These are phyloP conservation scores for Ciconia stormi DNA, from an alignment of 2,113 vertebrate genomes.

Conservation along the genomic window DNA sequence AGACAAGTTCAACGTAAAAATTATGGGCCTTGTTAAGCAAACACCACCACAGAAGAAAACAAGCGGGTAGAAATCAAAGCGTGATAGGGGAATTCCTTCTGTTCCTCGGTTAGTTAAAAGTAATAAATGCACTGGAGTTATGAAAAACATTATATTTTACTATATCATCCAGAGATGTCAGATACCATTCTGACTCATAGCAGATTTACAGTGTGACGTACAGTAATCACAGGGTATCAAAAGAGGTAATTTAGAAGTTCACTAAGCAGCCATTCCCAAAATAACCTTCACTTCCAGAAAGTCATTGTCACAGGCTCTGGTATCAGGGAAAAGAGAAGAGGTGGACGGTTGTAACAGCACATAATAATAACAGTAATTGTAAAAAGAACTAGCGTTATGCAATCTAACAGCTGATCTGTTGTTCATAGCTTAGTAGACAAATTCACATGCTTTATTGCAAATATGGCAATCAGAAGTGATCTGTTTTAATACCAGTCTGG, in stretches of 20 bases:
- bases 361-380: slow-evolving; percentile 42
- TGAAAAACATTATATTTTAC: slow-evolving; percentile 11
- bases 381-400: neutral
- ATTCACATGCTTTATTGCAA: neutral
- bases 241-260: slow-evolving; percentile 43
- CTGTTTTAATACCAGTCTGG: neutral
- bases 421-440: neutral
- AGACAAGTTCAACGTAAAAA: neutral
- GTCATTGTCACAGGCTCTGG: neutral
- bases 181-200: neutral
- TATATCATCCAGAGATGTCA: neutral
- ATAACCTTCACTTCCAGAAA: slow-evolving; percentile 57
- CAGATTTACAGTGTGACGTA: slow-evolving; percentile 8
- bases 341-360: slow-evolving; percentile 17
- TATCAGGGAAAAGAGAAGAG: slow-evolving; percentile 6
- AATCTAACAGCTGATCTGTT: slow-evolving; percentile 13
- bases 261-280: slow-evolving; percentile 55
- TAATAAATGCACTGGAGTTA: neutral
- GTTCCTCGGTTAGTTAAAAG: slow-evolving; percentile 30
- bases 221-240: slow-evolving; percentile 56
- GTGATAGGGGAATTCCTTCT: neutral
- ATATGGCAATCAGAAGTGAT: slow-evolving; percentile 11
- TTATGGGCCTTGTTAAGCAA: slow-evolving; percentile 17
- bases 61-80: slow-evolving; percentile 32
- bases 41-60: slow-evolving; percentile 30